A percentile compares a stretch with the other conserved stretches of the same genome.
Conservation (phyloP, 2,797 vertebrate genomes). For the Tadarida brasiliensis region DNA sequence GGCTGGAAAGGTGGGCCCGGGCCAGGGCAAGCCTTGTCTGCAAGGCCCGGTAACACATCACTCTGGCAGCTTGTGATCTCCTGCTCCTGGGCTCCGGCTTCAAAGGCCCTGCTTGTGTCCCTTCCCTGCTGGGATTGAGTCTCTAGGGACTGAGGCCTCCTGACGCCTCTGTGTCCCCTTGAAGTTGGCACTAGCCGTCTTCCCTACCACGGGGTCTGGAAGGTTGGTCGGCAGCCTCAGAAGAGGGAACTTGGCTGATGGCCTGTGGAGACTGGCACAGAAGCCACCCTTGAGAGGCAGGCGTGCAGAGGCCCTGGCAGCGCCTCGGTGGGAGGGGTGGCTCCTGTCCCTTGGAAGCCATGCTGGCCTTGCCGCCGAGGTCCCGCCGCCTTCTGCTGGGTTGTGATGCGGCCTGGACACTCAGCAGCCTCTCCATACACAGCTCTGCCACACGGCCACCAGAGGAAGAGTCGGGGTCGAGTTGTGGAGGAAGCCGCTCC, state of each 20-base stretch:
- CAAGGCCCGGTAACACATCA: neutral
- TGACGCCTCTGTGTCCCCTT: neutral
- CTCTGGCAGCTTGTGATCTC: neutral
- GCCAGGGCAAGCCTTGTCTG: neutral
- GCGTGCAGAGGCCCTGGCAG: neutral
- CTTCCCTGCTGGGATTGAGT: neutral
- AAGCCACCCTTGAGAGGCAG: neutral
- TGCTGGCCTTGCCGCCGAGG: fast-evolving
- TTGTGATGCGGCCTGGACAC: neutral
- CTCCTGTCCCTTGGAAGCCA: neutral
- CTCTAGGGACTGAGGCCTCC: neutral
- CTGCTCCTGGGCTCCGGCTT: neutral
- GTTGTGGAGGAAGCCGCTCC: neutral
- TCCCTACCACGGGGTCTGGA: neutral
- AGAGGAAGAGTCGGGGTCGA: neutral
- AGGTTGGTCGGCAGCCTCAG: constrained; percentile 6
- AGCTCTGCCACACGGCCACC: neutral
- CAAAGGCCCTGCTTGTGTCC: neutral
- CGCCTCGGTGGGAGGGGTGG: neutral
- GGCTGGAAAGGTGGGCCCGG: neutral
- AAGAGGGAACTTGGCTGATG: neutral
- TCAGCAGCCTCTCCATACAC: neutral
- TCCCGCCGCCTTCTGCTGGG: neutral
- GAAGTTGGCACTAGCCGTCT: neutral
- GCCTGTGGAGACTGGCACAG: neutral